A percentile compares a stretch with the other conserved stretches of the same genome.
These are phyloP conservation scores for Lates calcarifer DNA, from an alignment of 2,113 vertebrate species.

Conservation along the genomic window DNA sequence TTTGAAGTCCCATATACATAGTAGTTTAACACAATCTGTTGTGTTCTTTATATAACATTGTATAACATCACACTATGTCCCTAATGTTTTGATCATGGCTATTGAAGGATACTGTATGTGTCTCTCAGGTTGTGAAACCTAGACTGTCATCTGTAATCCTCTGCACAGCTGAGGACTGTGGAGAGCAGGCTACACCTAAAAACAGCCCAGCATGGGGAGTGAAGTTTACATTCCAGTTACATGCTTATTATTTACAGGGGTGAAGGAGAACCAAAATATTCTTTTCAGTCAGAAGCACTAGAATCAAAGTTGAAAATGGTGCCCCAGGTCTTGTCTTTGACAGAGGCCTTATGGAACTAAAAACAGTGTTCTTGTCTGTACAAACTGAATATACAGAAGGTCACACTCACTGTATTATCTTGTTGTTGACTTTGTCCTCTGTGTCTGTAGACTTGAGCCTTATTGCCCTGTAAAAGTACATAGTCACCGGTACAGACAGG, in stretches of 20 bases:
- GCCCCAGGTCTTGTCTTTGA: not conserved
- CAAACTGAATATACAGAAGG: conserved; percentile 1
- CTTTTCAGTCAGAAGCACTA: not conserved
- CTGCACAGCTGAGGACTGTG: not conserved
- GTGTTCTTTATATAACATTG: not conserved
- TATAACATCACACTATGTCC: not conserved
- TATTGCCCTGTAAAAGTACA: not conserved
- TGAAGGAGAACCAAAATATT: not conserved
- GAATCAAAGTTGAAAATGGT: not conserved
- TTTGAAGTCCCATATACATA: no score
- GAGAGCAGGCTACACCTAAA: not conserved
- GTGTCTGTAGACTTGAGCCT: not conserved
- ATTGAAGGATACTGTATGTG: not conserved
- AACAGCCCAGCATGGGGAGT: not conserved
- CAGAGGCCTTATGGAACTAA: not conserved
- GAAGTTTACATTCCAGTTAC: conserved; percentile 1
- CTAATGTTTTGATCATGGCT: not conserved
- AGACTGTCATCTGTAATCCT: not conserved
- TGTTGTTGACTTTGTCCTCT: not conserved
- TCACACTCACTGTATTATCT: not conserved
- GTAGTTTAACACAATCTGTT: no score
- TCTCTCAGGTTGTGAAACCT: not conserved
- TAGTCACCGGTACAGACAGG: not conserved
- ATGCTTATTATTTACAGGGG: conserved; percentile 6
- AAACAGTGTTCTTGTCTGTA: not conserved